Evolutionary conservation across 2,113 vertebrate genomes (phyloP), one percentile per base, ranked within the genome.

Genomic region (Paralichthys olivaceus): DNA sequence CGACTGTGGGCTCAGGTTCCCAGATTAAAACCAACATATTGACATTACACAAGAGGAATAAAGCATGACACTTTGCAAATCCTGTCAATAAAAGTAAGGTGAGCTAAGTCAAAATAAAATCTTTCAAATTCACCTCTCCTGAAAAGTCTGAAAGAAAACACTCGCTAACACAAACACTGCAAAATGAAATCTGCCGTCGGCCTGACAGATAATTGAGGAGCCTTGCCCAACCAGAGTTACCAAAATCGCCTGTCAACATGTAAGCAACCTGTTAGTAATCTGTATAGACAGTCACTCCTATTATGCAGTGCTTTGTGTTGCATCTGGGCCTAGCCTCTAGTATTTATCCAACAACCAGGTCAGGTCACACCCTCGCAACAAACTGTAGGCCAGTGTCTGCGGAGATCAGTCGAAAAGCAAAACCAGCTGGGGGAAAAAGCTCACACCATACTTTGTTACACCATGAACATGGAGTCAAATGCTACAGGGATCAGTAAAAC

Each of bases 401-500:
- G 32, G 47, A 61, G 14, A 45, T 59, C 25, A 43, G 40, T 22
- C 37, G 34, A 45, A 69, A 64, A 53, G 43, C 13, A 75, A 78
- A 79, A 45, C 26, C 58, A 60, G 56, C 72, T 72, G 40, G 53
- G 37, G 12, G 58, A 68, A 58, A 72, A 72, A 53, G 58, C 69
- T 75, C 49, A 63, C 7, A 53, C 2, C 19, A 29, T 84, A 63
- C 63, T 49, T 1, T 20, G 57, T 60, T 34, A 53, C 49, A 58
- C 75, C 28, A 57, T 76, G 32, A 83, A 76, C 0, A 26, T 54
- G 45, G 58, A 70, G 79, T 81, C 64, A 79, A 60, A 76, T 69
- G 79, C 61, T 68, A n/a, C 13, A 49, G 65, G 61, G 69, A 69
- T 88, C 78, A 86, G 40, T 66, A 81, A 84, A 86, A 86, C 81